A percentile compares a stretch with the other conserved stretches of the same genome.
phyloP scores from a whole-genome alignment of 2,113 vertebrate species.

The Oreotrochilus melanogaster region DNA sequence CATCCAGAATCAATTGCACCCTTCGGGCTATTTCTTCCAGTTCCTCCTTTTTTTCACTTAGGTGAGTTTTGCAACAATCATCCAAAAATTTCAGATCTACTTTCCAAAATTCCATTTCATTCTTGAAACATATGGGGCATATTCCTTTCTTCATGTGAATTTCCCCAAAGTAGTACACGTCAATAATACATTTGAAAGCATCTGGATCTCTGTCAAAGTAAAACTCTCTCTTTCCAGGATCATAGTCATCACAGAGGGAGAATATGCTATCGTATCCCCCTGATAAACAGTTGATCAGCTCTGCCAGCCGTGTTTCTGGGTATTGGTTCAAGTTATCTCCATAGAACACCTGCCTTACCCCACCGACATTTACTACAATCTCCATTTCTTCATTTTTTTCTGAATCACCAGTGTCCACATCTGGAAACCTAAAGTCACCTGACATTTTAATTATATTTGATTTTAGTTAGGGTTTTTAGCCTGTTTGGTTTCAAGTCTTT shows the following conservation, averaged over 20 bases:
- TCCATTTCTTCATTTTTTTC: conserved; percentile 84
- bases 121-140: conserved; percentile 96
- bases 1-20: conserved; percentile 92
- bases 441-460: conserved; percentile 75
- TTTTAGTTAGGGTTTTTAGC: neutral
- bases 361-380: conserved; percentile 94
- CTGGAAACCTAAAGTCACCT: conserved; percentile 80
- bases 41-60: conserved; percentile 94
- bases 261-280: conserved; percentile 87
- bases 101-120: conserved; percentile 99
- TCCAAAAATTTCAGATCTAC: conserved; percentile 92
- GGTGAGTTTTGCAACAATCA: conserved; percentile 92
- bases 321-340: conserved; percentile 89
- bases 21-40: conserved; percentile 92
- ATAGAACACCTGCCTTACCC: conserved; percentile 88
- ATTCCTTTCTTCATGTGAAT: conserved; percentile 97
- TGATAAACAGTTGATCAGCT: conserved; percentile 86
- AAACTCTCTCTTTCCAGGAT: conserved; percentile 90
- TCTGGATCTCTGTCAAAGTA: conserved; percentile 98
- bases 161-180: conserved; percentile 94
- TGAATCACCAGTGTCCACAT: conserved; percentile 76
- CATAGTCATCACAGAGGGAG: conserved; percentile 96
- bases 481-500: neutral
- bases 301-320: conserved; percentile 92
- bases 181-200: conserved; percentile 93